Conservation (phyloP, 2,797 vertebrate species). For the Mormyrops attenuatus region DNA sequence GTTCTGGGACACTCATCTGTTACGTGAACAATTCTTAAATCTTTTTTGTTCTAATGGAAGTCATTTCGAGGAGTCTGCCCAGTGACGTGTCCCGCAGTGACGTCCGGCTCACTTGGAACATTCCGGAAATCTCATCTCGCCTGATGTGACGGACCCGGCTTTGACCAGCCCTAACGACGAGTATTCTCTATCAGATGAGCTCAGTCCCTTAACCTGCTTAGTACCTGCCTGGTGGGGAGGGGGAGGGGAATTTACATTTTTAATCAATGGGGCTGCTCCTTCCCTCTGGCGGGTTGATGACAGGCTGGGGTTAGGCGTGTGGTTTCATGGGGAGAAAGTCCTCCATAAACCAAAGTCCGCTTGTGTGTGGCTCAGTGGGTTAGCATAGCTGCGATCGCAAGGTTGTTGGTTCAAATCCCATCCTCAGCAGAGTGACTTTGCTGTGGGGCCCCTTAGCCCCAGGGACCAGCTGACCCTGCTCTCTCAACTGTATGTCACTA, state of each 20-base stretch:
- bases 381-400: not conserved
- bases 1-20: not conserved
- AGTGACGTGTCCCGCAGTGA: not conserved
- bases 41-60: not conserved
- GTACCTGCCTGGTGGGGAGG: not conserved
- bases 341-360: slow-evolving; percentile 33
- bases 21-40: not conserved
- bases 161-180: slow-evolving; percentile 4
- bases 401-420: not conserved
- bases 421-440: not conserved
- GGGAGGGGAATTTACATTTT: not conserved
- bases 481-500: not conserved
- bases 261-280: not conserved
- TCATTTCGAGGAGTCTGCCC: not conserved
- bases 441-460: not conserved
- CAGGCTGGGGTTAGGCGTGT: not conserved
- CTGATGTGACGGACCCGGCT: not conserved
- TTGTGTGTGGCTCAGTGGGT: not conserved
- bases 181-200: not conserved
- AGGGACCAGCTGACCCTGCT: not conserved
- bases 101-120: not conserved
- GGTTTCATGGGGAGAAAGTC: slow-evolving; percentile 30
- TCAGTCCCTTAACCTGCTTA: not conserved
- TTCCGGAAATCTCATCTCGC: not conserved
- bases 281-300: not conserved